Conservation (phyloP, 2,888 invertebrate species). For the Erebia aethiops region DNA sequence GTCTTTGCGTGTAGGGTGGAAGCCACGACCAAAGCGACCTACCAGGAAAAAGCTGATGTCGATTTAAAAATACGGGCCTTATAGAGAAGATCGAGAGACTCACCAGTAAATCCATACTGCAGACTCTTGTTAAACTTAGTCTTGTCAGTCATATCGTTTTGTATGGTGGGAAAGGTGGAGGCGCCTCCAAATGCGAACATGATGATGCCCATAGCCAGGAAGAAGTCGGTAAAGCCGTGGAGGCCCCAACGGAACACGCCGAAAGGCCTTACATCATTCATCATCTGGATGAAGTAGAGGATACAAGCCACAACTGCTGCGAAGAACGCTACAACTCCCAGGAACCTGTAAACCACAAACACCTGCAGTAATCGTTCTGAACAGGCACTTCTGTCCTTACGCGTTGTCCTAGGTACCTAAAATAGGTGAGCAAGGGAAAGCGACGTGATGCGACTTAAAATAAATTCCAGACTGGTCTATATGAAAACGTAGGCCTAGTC, state of each 20-base stretch:
- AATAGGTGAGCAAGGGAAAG: no score
- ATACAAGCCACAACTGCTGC: conserved; percentile 85
- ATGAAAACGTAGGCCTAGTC: no score
- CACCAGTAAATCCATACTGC: conserved; percentile 84
- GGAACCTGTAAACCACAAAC: conserved; percentile 68
- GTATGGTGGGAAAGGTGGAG: conserved; percentile 90
- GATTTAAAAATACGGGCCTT: no score
- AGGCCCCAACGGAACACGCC: conserved; percentile 70
- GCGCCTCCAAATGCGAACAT: conserved; percentile 89
- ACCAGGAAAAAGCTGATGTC: no score
- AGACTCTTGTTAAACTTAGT: conserved; percentile 85
- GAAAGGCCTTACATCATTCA: conserved; percentile 76
- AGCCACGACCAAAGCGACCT: no score
- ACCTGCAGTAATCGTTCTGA: no score
- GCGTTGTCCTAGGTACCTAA: no score
- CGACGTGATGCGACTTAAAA: no score
- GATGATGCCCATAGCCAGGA: conserved; percentile 87
- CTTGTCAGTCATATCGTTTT: conserved; percentile 89
- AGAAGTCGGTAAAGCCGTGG: conserved; percentile 84
- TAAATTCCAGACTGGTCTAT: no score
- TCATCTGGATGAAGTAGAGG: conserved; percentile 84
- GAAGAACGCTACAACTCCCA: conserved; percentile 85
- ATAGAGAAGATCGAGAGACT: conserved; percentile 44
- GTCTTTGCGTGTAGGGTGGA: no score
- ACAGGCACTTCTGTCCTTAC: no score